phyloP scores from a whole-genome alignment of 1,140 invertebrate genomes.

The Plodia interpunctella region DNA sequence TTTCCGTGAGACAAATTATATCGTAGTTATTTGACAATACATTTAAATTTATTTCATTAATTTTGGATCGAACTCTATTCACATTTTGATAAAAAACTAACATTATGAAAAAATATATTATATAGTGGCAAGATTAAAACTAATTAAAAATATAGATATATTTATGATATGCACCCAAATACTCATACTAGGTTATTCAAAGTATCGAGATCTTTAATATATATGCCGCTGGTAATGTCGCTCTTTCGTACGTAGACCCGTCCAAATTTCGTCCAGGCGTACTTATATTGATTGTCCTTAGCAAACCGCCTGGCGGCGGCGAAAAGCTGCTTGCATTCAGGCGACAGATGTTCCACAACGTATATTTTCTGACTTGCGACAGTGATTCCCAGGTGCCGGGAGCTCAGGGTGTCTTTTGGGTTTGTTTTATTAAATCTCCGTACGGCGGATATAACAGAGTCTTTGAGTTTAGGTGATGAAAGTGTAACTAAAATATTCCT shows the following conservation, averaged over 20 bases:
- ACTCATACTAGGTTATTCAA: too few relatives aligned
- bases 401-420: not conserved
- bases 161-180: too few relatives aligned
- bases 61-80: constrained; percentile 21
- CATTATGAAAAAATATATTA: not conserved
- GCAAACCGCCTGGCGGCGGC: constrained; percentile 6
- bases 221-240: not conserved
- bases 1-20: constrained; percentile 25
- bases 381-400: not conserved
- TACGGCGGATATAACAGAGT: not conserved
- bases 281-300: constrained; percentile 2
- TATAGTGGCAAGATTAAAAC: not conserved
- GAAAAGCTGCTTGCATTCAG: constrained; percentile 8
- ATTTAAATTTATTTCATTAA: constrained; percentile 19
- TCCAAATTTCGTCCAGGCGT: constrained; percentile 12
- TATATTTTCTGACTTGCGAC: not conserved
- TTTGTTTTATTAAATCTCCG: constrained; percentile 3
- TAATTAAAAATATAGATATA: not conserved
- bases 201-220: not conserved
- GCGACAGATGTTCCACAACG: not conserved
- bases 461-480: not conserved
- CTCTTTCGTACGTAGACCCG: constrained; percentile 10
- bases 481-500: constrained; percentile 10
- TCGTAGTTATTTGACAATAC: constrained; percentile 23
- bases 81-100: constrained; percentile 27